Conservation (phyloP, 2,888 invertebrate genomes). For the Cotesia congregata region DNA sequence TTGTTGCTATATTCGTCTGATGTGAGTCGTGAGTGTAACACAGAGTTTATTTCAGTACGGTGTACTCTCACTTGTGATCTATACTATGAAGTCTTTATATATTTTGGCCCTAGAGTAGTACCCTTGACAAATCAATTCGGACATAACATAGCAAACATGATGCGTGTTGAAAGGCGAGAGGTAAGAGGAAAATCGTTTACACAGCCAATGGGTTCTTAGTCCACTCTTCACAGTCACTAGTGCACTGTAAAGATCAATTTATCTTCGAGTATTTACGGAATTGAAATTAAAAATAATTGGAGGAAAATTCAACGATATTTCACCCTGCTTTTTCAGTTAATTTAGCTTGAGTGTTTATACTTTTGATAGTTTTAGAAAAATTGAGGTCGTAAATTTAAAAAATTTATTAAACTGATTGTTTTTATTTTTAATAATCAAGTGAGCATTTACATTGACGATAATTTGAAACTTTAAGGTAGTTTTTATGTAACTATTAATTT, state of each 20-base stretch:
- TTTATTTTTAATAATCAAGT: no score
- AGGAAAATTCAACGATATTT: not conserved
- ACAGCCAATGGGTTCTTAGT: slow-evolving; percentile 46
- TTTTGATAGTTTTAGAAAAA: no score
- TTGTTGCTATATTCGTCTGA: slow-evolving; percentile 9
- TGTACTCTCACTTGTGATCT: slow-evolving; percentile 55
- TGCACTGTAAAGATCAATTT: slow-evolving; percentile 28
- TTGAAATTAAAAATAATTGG: slow-evolving; percentile 10
- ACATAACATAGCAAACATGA: slow-evolving; percentile 66
- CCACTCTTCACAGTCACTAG: slow-evolving; percentile 15
- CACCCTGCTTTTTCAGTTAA: slow-evolving; percentile 17
- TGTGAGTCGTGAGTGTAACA: slow-evolving; percentile 19
- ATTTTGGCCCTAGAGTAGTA: slow-evolving; percentile 35
- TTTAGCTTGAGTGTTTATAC: not conserved
- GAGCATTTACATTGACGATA: no score
- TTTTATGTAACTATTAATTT: no score
- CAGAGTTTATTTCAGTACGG: slow-evolving; percentile 55
- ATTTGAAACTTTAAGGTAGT: no score
- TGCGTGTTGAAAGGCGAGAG: slow-evolving; percentile 32
- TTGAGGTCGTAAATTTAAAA: no score
- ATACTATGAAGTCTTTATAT: slow-evolving; percentile 28
- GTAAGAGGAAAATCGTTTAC: slow-evolving; percentile 49
- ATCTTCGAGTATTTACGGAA: slow-evolving; percentile 21
- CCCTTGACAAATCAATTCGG: slow-evolving; percentile 67
- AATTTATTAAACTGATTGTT: no score